These are phyloP conservation scores for Peromyscus californicus DNA, from an alignment of 2,113 vertebrate genomes.

Conservation along the genomic window DNA sequence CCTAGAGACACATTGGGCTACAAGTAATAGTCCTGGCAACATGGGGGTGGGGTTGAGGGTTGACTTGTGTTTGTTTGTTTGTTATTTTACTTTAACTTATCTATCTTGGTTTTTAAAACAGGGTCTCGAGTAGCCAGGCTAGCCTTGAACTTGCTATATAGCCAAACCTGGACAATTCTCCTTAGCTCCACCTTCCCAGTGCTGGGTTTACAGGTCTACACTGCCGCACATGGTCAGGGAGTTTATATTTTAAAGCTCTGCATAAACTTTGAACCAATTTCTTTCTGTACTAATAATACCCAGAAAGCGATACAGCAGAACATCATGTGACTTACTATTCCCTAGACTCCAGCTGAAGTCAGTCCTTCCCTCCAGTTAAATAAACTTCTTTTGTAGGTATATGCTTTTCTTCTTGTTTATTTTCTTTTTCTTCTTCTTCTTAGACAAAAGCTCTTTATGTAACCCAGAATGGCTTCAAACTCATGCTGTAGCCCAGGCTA, in stretches of 20 bases:
- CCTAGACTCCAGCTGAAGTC: not conserved
- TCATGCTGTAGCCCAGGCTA: not conserved
- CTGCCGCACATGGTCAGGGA: not conserved
- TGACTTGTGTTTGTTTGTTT: not conserved
- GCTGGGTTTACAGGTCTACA: not conserved
- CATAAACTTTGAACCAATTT: constrained; percentile 48
- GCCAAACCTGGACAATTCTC: not conserved
- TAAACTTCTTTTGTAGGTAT: constrained; percentile 32
- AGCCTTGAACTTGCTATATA: not conserved
- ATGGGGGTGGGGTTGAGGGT: not conserved
- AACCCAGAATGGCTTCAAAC: not conserved
- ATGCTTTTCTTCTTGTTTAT: not conserved
- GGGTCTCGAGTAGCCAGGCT: not conserved
- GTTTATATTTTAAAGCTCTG: not conserved
- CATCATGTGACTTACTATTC: constrained; percentile 23
- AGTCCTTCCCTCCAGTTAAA: not conserved
- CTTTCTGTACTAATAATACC: constrained; percentile 12
- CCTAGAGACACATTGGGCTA: constrained; percentile 70
- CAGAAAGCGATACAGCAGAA: constrained; percentile 31
- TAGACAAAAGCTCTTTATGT: not conserved
- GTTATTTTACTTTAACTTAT: not conserved
- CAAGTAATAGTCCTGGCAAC: not conserved
- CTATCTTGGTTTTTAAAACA: not conserved
- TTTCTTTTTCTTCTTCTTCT: not conserved
- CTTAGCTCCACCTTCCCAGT: not conserved